Evolutionary conservation across 2,113 vertebrate species (phyloP).

Genomic region (Malurus elegans): DNA sequence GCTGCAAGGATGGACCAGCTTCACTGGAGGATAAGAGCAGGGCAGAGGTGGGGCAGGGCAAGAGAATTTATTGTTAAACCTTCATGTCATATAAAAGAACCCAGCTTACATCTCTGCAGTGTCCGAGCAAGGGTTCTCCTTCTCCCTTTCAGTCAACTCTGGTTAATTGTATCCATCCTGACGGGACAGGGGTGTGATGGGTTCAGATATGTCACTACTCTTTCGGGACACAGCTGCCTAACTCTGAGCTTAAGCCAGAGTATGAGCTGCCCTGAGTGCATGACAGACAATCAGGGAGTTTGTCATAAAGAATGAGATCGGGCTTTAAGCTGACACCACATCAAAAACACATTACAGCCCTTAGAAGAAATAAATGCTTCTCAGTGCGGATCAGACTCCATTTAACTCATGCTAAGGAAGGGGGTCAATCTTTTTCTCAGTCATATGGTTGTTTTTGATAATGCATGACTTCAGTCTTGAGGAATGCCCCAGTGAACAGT

Average conservation of each 20-base stretch:
- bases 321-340: background rate
- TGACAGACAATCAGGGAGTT: background rate
- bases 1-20: background rate
- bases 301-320: background rate
- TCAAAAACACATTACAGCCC: background rate
- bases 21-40: background rate
- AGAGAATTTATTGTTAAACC: background rate
- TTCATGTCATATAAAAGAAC: background rate
- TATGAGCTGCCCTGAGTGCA: rapidly evolving
- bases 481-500: background rate
- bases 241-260: background rate
- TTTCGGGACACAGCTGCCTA: background rate
- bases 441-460: background rate
- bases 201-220: background rate
- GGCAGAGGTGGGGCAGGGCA: background rate
- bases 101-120: background rate
- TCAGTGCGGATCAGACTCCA: background rate
- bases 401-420: background rate
- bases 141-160: background rate
- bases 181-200: background rate
- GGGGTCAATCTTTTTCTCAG: background rate
- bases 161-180: background rate
- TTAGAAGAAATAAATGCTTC: background rate
- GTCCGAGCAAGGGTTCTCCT: background rate
- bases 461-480: background rate